A percentile compares a stretch with the other conserved stretches of the same genome.
phyloP scores from a whole-genome alignment of 2,113 vertebrate genomes.

The Coryphaenoides rupestris region DNA sequence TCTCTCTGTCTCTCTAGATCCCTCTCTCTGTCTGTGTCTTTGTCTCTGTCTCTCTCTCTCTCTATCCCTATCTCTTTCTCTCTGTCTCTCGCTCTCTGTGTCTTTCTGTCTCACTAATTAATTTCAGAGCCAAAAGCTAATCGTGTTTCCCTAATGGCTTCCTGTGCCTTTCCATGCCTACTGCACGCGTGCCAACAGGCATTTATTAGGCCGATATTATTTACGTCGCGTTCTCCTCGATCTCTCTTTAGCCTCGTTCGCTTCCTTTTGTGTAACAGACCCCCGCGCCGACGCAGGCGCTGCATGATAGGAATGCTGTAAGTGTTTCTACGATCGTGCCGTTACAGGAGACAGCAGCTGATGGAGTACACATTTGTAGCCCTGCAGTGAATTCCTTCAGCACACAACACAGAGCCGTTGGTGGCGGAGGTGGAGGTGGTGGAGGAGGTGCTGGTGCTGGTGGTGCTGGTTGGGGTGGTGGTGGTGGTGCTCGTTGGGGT shows the following conservation, averaged over 20 bases:
- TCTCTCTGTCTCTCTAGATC: conserved; percentile 34
- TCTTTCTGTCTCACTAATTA: conserved; percentile 62
- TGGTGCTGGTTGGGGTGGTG: too few species aligned
- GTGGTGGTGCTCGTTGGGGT: too few species aligned
- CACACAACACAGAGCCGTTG: too few species aligned
- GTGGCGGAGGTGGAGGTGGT: too few species aligned
- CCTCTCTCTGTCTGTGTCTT: conserved; percentile 36
- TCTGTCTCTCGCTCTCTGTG: conserved; percentile 32
- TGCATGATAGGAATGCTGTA: neutral
- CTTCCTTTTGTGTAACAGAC: neutral
- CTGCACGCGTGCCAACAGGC: conserved; percentile 37
- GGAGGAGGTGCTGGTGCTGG: too few species aligned
- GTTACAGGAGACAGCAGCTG: neutral
- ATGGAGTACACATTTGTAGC: neutral
- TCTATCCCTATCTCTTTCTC: conserved; percentile 39
- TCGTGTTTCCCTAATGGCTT: conserved; percentile 76
- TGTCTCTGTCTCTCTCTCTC: conserved; percentile 36
- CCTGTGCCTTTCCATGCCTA: conserved; percentile 50
- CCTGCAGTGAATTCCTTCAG: neutral
- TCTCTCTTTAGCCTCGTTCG: neutral
- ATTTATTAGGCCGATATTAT: too few species aligned
- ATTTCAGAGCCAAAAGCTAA: conserved; percentile 73
- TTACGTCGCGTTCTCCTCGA: neutral
- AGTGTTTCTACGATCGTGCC: neutral
- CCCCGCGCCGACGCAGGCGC: neutral